A percentile compares a stretch with the other conserved stretches of the same genome.
These are phyloP conservation scores for Porites evermanni DNA, from an alignment of 92 coral and sea anemone species.

Conservation along the genomic window DNA sequence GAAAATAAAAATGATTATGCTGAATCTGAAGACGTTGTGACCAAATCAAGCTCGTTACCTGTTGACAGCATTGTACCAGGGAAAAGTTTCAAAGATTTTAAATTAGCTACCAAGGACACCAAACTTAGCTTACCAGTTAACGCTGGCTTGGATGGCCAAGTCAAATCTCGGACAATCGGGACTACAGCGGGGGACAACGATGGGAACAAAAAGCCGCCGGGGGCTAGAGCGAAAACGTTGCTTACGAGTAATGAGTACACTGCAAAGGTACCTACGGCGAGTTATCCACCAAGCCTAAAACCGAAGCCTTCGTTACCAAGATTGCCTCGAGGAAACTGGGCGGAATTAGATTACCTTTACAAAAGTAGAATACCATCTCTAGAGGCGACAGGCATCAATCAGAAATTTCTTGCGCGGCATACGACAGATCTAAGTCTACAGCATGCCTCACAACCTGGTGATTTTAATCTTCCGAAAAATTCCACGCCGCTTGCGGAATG, in stretches of 20 bases:
- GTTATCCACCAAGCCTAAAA: background rate
- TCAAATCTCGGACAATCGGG: background rate
- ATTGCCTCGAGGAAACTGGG: too few relatives aligned
- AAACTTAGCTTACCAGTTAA: background rate
- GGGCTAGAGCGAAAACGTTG: background rate
- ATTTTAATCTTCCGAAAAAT: too few relatives aligned
- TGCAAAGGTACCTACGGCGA: background rate
- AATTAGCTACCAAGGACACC: background rate
- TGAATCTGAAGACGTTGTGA: background rate
- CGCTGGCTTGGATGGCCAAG: background rate
- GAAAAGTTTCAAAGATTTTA: background rate
- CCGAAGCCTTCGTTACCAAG: background rate
- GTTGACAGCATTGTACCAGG: background rate
- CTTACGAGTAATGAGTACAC: background rate
- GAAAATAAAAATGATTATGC: background rate
- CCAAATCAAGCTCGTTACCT: too few relatives aligned
- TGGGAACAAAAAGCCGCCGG: background rate
- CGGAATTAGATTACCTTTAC: background rate
- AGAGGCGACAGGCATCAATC: conserved; percentile 27
- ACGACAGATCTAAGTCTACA: conserved; percentile 33
- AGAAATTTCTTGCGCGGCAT: conserved; percentile 21
- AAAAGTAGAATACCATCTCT: background rate
- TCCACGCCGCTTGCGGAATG: background rate
- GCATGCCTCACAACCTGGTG: background rate
- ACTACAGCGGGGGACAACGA: background rate